Evolutionary conservation across 2,888 invertebrate species (phyloP), one percentile per base, ranked within the genome.

Genomic region (Octodonta nipae): DNA sequence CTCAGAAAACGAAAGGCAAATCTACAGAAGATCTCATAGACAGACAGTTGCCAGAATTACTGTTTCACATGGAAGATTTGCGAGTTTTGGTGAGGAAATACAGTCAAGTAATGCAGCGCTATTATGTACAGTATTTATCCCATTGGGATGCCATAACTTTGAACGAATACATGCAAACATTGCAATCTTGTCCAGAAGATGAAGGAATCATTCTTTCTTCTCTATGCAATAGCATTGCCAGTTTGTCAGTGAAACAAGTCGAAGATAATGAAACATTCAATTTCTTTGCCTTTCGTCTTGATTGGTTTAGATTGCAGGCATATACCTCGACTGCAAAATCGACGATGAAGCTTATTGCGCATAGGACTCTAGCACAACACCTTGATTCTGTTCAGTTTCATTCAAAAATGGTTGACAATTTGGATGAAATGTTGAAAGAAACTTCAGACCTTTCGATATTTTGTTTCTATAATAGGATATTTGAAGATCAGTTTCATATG

Each of bases 41-140:
- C 58, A 72, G 95, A 33, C 95, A 95, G 56, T 67, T 99, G 26
- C 96, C 98, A 1, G 98, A 99, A 61, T 65, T 99, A 26, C 65
- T 99, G 5, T 98, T 96, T 56, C 93, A 96, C 55, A 95, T 98
- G 80, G 93, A 96, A 59, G 98, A 99, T 61, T 63, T 99, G 30
- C 71, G 96, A 50, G 88, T 86, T 13, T 66, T 99, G 32, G 88
- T 96, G 3, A 75, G 92, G 40, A 96, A 95, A 58, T 93, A 98
- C 60, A 87, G 86, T 49, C 60, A 60, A 43, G 58, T 59, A 3
- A 59, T 58, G 58, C 95, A 98, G 61, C 73, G 93, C 42, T 96
- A 96, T 61, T 96, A 93, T 63, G 86, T 96, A 14, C 93, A 98
- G 63, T 98, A 93, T 66, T 67, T 99, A 34, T 81, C 87, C 20